These are phyloP conservation scores for Gymnorhina tibicen DNA, from an alignment of 2,113 vertebrate species.

Conservation along the genomic window DNA sequence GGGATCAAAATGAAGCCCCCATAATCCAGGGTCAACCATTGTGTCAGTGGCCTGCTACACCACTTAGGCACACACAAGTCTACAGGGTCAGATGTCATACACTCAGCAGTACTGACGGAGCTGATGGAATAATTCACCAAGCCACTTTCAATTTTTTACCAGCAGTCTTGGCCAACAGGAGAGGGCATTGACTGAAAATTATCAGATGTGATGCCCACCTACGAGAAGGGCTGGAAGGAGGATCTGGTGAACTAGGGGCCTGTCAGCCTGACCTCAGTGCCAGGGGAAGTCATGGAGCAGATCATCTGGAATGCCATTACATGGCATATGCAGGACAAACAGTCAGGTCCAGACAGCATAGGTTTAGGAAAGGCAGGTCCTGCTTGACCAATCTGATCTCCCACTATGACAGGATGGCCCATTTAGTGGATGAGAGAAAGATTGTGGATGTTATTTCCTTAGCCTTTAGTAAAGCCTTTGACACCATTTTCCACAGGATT, in stretches of 20 bases:
- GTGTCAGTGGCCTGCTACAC: not conserved
- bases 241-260: not conserved
- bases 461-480: not conserved
- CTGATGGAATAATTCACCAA: not conserved
- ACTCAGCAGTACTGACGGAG: accelerated
- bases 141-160: not conserved
- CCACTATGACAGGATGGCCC: not conserved
- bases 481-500: not conserved
- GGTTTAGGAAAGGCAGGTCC: not conserved
- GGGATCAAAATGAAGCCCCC: not conserved
- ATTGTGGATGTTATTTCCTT: not conserved
- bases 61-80: not conserved
- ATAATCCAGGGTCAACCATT: not conserved
- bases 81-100: not conserved
- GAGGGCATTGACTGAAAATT: not conserved
- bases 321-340: not conserved
- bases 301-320: not conserved
- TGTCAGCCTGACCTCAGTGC: not conserved
- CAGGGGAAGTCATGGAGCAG: not conserved
- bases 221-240: not conserved
- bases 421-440: not conserved
- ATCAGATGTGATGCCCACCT: not conserved
- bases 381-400: not conserved
- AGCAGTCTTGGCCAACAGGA: not conserved
- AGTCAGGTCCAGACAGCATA: not conserved